A percentile compares a stretch with the other conserved stretches of the same genome.
These are phyloP conservation scores for Lucilia cuprina DNA, from an alignment of 1,140 invertebrate genomes.

Conservation along the genomic window DNA sequence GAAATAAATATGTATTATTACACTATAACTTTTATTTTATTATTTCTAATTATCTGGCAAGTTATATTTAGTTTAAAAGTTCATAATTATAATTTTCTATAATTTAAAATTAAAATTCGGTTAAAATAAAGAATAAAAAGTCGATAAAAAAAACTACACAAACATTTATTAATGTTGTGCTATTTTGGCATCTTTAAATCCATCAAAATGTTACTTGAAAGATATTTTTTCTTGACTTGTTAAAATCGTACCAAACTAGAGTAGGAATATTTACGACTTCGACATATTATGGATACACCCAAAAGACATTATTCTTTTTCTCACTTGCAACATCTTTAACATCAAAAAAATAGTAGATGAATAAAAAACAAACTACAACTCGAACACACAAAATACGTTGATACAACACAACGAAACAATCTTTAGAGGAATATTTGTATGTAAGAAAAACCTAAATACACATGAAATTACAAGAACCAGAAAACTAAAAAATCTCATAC, in stretches of 20 bases:
- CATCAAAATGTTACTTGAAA: constrained; percentile 21
- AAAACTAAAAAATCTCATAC: constrained; percentile 14
- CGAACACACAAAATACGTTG: not conserved
- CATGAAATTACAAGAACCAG: not conserved
- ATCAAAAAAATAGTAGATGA: constrained; percentile 16
- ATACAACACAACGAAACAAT: constrained; percentile 7
- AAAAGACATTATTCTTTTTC: constrained; percentile 34
- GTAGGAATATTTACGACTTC: constrained; percentile 29
- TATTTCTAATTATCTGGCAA: not conserved
- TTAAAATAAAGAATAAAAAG: too few species aligned
- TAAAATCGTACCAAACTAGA: constrained; percentile 1
- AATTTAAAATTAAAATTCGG: not conserved
- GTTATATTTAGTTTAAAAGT: not conserved
- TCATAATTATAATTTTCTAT: not conserved
- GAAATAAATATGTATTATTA: too few species aligned
- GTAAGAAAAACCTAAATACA: not conserved
- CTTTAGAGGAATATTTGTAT: not conserved
- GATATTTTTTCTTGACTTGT: too few species aligned
- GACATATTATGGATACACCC: constrained; percentile 30
- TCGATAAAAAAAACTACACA: not conserved
- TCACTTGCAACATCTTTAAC: constrained; percentile 30
- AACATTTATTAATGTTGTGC: constrained; percentile 6
- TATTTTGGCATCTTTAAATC: constrained; percentile 24
- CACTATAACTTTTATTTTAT: not conserved
- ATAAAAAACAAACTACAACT: not conserved